Base-by-base conservation (phyloP, 2,797 vertebrate genomes). In the Platyrinchus mystaceus region DNA sequence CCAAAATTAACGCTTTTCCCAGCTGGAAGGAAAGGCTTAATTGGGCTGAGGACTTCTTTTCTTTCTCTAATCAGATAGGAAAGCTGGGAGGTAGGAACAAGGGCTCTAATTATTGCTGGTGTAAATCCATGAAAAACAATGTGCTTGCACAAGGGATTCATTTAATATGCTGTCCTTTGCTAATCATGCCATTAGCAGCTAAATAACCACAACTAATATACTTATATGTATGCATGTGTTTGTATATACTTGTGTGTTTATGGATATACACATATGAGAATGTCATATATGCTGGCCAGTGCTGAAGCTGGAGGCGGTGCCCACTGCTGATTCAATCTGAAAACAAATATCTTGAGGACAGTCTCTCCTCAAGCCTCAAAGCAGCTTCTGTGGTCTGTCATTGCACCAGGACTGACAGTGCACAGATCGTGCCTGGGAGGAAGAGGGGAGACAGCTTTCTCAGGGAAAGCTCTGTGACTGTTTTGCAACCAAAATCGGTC, bases 1-100 rank as follows among this genome's bases (percentile, higher is more conserved):
- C 70, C 1, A 12, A 93, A 88, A 89, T 94, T 93, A 74, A 77
- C 2, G 0, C 74, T 91, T 90, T 78, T 91, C 67, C 60, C 80
- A 90, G 56, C 32, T 55, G 63, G 37, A 85, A 82, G 28, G 30
- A 30, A 89, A 80, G 28, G 30, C 10, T 79, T 95, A 79, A 91
- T 90, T 82, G 81, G 60, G n/a, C 46, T 77, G 56, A 27, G 32
- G 58, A 64, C 36, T 88, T 56, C 59, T 92, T 95, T 92, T 86
- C 59, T 79, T 49, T 75, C 59, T 56, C 56, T 90, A 89, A 76
- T 79, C 56, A 76, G 76, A 94, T 46, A 92, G 68, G 83, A 67
- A 86, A 86, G 41, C 22, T 43, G 70, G 83, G 52, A 81, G 37
- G 73, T 94, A 86, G 47, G 46, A 94, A 78, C 2, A 0, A n/a